These are phyloP conservation scores for Smittia sp. DNA, from an alignment of 2,888 invertebrate species.

Conservation along the genomic window DNA sequence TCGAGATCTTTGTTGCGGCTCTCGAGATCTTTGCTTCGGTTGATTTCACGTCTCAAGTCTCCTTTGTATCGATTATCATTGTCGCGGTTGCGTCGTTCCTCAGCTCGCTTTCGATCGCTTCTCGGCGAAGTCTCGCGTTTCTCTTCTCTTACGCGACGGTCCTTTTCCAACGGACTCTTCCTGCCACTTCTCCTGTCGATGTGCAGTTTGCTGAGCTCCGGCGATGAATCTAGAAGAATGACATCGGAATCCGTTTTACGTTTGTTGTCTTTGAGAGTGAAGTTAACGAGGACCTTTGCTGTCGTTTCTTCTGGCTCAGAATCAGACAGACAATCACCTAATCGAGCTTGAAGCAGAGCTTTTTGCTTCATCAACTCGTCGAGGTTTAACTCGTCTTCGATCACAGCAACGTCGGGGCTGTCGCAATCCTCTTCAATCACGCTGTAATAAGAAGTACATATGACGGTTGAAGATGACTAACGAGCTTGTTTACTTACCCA, in stretches of 20 bases:
- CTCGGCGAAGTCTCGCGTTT: constrained; percentile 33
- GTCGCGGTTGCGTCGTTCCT: constrained; percentile 53
- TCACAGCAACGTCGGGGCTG: constrained; percentile 70
- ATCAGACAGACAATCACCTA: constrained; percentile 73
- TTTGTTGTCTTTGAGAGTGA: constrained; percentile 52
- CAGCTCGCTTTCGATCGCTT: constrained; percentile 43
- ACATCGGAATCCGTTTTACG: constrained; percentile 57
- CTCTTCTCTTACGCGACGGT: constrained; percentile 46
- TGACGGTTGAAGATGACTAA: too few species aligned
- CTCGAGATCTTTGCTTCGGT: constrained; percentile 54
- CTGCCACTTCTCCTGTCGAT: constrained; percentile 47
- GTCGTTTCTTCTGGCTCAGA: constrained; percentile 57
- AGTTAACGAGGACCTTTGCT: constrained; percentile 43
- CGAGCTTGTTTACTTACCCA: constrained; percentile 50
- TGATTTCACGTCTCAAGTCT: constrained; percentile 53
- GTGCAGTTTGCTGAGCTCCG: constrained; percentile 52
- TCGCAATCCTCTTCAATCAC: constrained; percentile 64
- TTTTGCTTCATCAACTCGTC: constrained; percentile 90
- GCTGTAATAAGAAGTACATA: constrained; percentile 38
- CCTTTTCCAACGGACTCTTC: constrained; percentile 49
- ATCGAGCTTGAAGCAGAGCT: constrained; percentile 73
- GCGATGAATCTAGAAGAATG: constrained; percentile 65
- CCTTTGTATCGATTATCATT: constrained; percentile 52
- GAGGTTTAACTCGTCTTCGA: constrained; percentile 81
- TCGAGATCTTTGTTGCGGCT: constrained; percentile 46